Evolutionary conservation across 2,888 invertebrate species (phyloP).

Genomic region (Campaea margaritaria): DNA sequence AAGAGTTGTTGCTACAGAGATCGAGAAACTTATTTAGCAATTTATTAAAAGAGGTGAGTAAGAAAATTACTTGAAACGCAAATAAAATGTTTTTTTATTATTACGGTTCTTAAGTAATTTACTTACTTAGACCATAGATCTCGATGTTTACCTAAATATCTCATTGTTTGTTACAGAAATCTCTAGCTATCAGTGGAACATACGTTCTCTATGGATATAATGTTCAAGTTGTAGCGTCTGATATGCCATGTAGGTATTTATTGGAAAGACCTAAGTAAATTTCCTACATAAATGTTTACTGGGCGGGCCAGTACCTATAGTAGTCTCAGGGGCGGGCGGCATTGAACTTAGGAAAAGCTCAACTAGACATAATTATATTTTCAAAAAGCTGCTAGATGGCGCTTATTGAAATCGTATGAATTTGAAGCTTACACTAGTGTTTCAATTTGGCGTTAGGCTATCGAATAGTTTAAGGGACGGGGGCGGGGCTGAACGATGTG

Average conservation of each 20-base stretch:
- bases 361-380: too few relatives aligned
- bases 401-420: background rate
- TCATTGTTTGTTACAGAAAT: slow-evolving; percentile 59
- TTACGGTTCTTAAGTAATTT: too few relatives aligned
- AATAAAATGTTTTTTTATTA: too few relatives aligned
- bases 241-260: slow-evolving; percentile 57
- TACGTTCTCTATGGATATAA: slow-evolving; percentile 71
- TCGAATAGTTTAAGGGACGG: too few relatives aligned
- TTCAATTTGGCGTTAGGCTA: too few relatives aligned
- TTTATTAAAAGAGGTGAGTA: slow-evolving; percentile 72
- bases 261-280: too few relatives aligned
- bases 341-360: too few relatives aligned
- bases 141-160: background rate
- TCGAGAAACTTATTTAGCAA: slow-evolving; percentile 78
- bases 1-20: slow-evolving; percentile 73
- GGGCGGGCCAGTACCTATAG: too few relatives aligned
- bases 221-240: slow-evolving; percentile 77
- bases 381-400: slow-evolving; percentile 1
- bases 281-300: too few relatives aligned
- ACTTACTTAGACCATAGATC: background rate
- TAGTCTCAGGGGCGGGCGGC: too few relatives aligned
- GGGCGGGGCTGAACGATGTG: too few relatives aligned
- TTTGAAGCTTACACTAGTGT: too few relatives aligned
- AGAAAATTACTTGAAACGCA: background rate
- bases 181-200: slow-evolving; percentile 68